Evolutionary conservation across 2,797 vertebrate species (phyloP).

Genomic region (Acomys russatus): DNA sequence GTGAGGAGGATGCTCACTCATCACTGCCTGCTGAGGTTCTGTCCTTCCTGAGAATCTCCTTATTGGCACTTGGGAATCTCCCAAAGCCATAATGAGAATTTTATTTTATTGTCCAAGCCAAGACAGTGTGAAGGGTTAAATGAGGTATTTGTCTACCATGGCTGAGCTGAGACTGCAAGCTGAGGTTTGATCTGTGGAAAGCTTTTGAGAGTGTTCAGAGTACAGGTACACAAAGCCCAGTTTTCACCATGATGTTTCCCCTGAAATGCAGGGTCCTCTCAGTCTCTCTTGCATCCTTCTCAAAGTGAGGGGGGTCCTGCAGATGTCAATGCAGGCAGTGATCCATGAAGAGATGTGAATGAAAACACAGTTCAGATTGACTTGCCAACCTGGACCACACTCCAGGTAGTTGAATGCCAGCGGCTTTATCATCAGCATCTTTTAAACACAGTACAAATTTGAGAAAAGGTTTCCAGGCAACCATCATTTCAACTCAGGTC

Average conservation of each 20-base stretch:
- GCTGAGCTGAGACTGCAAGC: neutral
- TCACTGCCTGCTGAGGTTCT: too few relatives aligned
- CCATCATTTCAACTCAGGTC: neutral
- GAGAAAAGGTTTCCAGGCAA: neutral
- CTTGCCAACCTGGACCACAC: neutral
- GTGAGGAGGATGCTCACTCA: too few relatives aligned
- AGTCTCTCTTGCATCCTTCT: neutral
- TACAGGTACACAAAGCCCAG: neutral
- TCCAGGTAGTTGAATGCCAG: neutral
- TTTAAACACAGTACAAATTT: neutral
- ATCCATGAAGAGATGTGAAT: neutral
- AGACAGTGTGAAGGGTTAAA: neutral
- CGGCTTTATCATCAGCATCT: neutral
- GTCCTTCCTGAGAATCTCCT: neutral
- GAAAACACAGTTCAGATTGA: neutral
- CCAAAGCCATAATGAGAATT: neutral
- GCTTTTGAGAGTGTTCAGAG: neutral
- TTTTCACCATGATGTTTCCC: fast-evolving
- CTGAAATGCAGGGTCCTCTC: too few relatives aligned
- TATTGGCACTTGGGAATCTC: too few relatives aligned
- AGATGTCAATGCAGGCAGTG: neutral
- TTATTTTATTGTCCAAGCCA: neutral
- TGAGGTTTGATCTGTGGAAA: neutral
- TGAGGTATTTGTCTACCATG: neutral
- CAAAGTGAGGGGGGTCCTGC: neutral